Evolutionary conservation across 2,888 invertebrate genomes (phyloP).

Genomic region (Cephus rjabovi): DNA sequence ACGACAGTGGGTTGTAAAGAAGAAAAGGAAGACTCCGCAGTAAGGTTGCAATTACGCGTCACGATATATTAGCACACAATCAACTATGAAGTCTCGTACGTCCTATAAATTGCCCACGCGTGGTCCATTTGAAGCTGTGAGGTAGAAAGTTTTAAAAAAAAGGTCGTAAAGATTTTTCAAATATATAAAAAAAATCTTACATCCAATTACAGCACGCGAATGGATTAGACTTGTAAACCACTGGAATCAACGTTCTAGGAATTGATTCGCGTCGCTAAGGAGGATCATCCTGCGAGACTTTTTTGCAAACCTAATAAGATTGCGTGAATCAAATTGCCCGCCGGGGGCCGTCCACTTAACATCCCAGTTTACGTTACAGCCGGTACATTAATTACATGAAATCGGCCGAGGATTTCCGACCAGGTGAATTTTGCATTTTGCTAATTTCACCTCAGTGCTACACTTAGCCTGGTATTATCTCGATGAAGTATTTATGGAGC

Average conservation of each 20-base stretch:
- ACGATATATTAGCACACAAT: constrained; percentile 43
- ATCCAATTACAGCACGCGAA: background rate
- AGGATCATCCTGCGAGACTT: background rate
- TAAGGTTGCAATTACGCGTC: constrained; percentile 31
- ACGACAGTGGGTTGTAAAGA: background rate
- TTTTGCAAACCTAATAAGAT: background rate
- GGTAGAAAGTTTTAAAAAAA: background rate
- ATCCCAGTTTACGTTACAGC: background rate
- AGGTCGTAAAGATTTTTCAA: background rate
- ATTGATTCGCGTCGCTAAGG: background rate
- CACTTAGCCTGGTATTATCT: background rate
- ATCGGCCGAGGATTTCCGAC: background rate
- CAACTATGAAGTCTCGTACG: constrained; percentile 33
- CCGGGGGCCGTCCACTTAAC: background rate
- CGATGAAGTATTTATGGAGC: background rate
- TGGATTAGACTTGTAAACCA: background rate
- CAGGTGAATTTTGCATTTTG: background rate
- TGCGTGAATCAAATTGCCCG: background rate
- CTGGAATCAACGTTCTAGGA: background rate
- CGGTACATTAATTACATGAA: background rate
- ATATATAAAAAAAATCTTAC: background rate
- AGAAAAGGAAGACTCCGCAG: background rate
- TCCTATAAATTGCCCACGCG: constrained; percentile 26
- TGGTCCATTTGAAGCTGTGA: background rate
- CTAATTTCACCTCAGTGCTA: background rate